Conservation (phyloP, 1,140 invertebrate species). For the Drosophila virilis region DNA sequence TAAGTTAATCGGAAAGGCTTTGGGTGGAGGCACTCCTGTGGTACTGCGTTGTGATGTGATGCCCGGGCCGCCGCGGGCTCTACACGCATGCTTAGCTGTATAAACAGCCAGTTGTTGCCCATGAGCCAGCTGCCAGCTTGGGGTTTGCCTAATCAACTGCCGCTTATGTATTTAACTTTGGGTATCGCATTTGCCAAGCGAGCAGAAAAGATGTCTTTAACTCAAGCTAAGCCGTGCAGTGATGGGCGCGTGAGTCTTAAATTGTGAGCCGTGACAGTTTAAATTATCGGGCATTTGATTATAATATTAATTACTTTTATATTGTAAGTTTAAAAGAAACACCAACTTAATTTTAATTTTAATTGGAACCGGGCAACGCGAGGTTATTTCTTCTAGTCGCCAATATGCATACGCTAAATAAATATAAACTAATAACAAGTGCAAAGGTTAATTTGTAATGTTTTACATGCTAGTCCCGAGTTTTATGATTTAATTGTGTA, state of each 20-base stretch:
- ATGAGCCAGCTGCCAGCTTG: constrained; percentile 13
- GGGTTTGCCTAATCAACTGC: constrained; percentile 69
- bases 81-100: constrained; percentile 56
- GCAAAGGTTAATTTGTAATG: no score
- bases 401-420: no score
- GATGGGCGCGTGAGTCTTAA: constrained; percentile 23
- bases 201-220: constrained; percentile 48
- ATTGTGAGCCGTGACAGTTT: neutral
- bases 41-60: neutral
- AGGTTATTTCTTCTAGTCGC: no score
- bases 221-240: constrained; percentile 8
- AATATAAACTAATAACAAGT: no score
- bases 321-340: no score
- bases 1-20: constrained; percentile 68
- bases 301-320: no score
- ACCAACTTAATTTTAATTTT: no score
- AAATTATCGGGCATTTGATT: no score
- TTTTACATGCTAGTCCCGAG: no score
- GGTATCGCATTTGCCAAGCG: constrained; percentile 66
- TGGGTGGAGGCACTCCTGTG: neutral
- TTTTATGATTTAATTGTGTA: no score
- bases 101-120: constrained; percentile 11
- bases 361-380: no score
- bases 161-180: constrained; percentile 80
- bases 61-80: constrained; percentile 38